These are phyloP conservation scores for Centropyge bicolor DNA, from an alignment of 2,797 vertebrate species.

Conservation along the genomic window DNA sequence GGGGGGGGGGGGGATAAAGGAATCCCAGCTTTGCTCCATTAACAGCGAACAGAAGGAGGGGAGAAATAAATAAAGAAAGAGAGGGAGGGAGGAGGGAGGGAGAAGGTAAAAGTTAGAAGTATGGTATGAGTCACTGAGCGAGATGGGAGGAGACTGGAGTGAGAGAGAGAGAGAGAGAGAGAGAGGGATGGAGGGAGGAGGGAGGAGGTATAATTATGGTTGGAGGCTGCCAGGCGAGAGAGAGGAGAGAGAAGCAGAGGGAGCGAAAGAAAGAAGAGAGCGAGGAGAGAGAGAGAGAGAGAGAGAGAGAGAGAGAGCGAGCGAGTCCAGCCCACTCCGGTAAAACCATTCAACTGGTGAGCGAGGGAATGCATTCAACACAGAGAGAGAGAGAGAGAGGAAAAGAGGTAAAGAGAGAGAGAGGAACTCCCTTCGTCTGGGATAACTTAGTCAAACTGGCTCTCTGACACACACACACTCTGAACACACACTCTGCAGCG, in stretches of 20 bases:
- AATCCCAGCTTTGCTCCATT: conserved; percentile 41
- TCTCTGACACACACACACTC: conserved; percentile 45
- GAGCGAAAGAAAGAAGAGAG: conserved; percentile 61
- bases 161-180: conserved; percentile 47
- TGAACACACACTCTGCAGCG: conserved; percentile 55
- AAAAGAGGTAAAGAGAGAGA: conserved; percentile 51
- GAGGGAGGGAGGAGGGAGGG: conserved; percentile 24
- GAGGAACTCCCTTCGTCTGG: conserved; percentile 73
- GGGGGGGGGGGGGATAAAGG: conserved; percentile 3
- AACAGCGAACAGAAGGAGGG: conserved; percentile 34
- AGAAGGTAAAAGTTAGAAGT: conserved; percentile 67
- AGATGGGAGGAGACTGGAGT: conserved; percentile 67
- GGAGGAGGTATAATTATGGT: conserved; percentile 74
- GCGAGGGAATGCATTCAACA: conserved; percentile 69
- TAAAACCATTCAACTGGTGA: conserved; percentile 82
- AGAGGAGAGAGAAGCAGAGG: conserved; percentile 58
- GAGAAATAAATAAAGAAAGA: conserved; percentile 14
- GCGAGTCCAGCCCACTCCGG: conserved; percentile 71
- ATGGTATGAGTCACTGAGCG: conserved; percentile 64
- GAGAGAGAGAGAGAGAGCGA: conserved; percentile 54
- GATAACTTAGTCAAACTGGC: conserved; percentile 72
- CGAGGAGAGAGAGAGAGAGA: conserved; percentile 46
- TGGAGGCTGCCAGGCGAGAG: conserved; percentile 68
- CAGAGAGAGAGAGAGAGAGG: conserved; percentile 46
- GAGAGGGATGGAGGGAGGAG: conserved; percentile 42